phyloP scores from a whole-genome alignment of 2,113 vertebrate species.

The Dascyllus trimaculatus region DNA sequence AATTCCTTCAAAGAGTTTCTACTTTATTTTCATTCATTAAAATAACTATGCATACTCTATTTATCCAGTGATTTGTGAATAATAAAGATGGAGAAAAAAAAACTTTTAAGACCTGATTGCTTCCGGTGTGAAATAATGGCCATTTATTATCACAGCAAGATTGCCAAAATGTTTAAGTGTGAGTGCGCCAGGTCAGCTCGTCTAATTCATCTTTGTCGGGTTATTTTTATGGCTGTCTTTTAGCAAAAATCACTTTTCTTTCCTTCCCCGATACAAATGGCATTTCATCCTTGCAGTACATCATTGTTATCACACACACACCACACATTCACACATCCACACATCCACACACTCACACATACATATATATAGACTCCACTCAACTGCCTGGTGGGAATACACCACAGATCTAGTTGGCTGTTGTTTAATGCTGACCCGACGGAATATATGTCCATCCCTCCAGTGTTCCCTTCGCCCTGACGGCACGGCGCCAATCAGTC shows the following conservation, averaged over 20 bases:
- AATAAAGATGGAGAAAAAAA: slow-evolving; percentile 23
- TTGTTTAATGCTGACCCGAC: slow-evolving; percentile 79
- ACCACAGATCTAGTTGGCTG: slow-evolving; percentile 67
- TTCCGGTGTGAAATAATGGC: slow-evolving; percentile 26
- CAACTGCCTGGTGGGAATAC: slow-evolving; percentile 63
- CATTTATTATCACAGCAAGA: slow-evolving; percentile 38
- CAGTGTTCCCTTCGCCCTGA: slow-evolving; percentile 62
- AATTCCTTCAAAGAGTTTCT: slow-evolving; percentile 21
- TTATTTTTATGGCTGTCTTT: slow-evolving; percentile 60
- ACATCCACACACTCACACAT: slow-evolving; percentile 25
- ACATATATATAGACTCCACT: slow-evolving; percentile 35
- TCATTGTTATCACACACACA: slow-evolving; percentile 34
- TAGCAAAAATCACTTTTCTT: slow-evolving; percentile 46
- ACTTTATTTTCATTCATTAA: slow-evolving; percentile 35
- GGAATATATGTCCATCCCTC: slow-evolving; percentile 56
- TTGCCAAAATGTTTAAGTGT: slow-evolving; percentile 32
- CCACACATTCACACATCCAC: slow-evolving; percentile 3
- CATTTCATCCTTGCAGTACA: slow-evolving; percentile 39
- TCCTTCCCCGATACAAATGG: slow-evolving; percentile 36
- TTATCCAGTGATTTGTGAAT: slow-evolving; percentile 1
- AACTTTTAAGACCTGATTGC: slow-evolving; percentile 12
- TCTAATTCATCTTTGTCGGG: slow-evolving; percentile 19
- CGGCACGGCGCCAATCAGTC: slow-evolving; percentile 27
- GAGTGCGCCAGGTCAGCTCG: slow-evolving; percentile 43
- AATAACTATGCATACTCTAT: slow-evolving; percentile 1